Evolutionary conservation across 2,797 vertebrate species (phyloP).

Genomic region (Bovichtus diacanthus): DNA sequence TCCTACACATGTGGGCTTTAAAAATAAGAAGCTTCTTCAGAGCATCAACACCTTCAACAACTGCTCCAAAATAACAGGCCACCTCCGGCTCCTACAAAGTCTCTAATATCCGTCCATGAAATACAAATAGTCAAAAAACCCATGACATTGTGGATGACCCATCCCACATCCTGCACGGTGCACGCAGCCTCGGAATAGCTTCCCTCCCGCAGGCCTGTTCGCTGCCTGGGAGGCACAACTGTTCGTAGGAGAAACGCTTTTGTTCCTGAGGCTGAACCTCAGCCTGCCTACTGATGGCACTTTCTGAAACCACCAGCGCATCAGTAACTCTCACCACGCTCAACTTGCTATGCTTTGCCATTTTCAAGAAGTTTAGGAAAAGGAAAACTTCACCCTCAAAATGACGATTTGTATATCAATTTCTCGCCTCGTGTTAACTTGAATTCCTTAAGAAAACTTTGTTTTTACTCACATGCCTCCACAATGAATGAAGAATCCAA

Average conservation of each 20-base stretch:
- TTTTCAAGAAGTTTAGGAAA: background rate
- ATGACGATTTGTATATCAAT: too few species aligned
- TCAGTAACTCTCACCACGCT: background rate
- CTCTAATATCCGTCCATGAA: constrained; percentile 49
- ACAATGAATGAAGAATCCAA: too few species aligned
- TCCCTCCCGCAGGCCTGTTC: constrained; percentile 7
- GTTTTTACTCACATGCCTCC: too few species aligned
- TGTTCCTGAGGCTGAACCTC: background rate
- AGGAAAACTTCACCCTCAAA: background rate
- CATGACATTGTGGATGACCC: constrained; percentile 38
- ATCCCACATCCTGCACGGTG: constrained; percentile 46
- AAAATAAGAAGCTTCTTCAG: constrained; percentile 17
- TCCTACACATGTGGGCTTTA: constrained; percentile 42
- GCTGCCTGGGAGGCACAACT: background rate
- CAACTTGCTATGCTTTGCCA: background rate
- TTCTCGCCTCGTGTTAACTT: too few species aligned
- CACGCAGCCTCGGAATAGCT: constrained; percentile 28
- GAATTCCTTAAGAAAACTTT: too few species aligned
- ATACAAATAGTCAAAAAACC: constrained; percentile 34
- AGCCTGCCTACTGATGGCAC: constrained; percentile 2
- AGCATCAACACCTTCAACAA: constrained; percentile 20
- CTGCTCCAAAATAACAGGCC: constrained; percentile 32
- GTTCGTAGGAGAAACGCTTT: constrained; percentile 30
- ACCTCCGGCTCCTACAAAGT: constrained; percentile 56
- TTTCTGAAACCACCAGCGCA: background rate